These are phyloP conservation scores for Platycercus adscitus DNA, from an alignment of 2,113 vertebrate species.

Conservation along the genomic window DNA sequence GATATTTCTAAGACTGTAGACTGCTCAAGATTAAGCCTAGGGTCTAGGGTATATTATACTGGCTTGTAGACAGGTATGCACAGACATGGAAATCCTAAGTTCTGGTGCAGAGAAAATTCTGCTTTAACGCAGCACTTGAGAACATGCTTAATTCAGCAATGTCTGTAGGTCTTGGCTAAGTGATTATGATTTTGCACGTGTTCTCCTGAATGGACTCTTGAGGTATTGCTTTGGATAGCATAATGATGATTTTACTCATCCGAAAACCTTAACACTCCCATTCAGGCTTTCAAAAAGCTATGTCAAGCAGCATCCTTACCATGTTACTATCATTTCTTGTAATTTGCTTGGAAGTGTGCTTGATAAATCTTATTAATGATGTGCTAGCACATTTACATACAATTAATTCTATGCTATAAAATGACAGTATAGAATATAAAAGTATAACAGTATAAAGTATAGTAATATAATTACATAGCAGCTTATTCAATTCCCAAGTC, in stretches of 20 bases:
- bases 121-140: not conserved
- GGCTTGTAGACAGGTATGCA: not conserved
- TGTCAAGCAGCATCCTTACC: not conserved
- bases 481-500: slow-evolving; percentile 9
- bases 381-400: not conserved
- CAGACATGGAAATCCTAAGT: not conserved
- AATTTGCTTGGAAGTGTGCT: not conserved
- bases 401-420: slow-evolving; percentile 18
- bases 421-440: slow-evolving; percentile 18
- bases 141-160: not conserved
- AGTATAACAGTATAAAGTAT: not conserved
- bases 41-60: not conserved
- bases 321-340: not conserved
- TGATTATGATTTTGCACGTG: not conserved
- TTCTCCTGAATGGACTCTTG: not conserved
- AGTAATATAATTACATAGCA: slow-evolving; percentile 8
- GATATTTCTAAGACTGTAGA: not conserved
- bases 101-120: not conserved
- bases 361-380: slow-evolving; percentile 4
- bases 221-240: not conserved
- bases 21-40: not conserved
- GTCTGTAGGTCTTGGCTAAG: not conserved
- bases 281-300: not conserved
- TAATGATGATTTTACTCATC: not conserved
- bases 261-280: not conserved